Evolutionary conservation across 2,113 vertebrate species (phyloP).

Genomic region (Acrocephalus kingi): DNA sequence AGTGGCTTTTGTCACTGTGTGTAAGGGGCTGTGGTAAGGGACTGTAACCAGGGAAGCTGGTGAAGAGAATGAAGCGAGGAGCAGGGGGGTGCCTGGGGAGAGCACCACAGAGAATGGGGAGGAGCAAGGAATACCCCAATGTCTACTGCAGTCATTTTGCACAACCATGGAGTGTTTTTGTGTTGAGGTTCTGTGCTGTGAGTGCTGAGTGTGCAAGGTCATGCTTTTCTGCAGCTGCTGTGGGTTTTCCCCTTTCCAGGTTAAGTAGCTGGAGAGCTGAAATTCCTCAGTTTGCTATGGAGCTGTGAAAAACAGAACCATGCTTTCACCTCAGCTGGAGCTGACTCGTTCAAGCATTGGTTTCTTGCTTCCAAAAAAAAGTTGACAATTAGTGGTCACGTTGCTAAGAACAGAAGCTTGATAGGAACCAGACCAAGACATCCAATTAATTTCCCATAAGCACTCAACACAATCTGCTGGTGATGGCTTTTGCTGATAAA

Average conservation of each 20-base stretch:
- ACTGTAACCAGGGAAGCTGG: background rate
- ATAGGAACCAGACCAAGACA: background rate
- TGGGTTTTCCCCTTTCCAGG: background rate
- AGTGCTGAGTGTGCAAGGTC: background rate
- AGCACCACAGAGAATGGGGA: background rate
- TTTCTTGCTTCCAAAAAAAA: background rate
- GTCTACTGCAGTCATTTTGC: background rate
- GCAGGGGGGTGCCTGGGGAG: fast-evolving
- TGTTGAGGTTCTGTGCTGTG: background rate
- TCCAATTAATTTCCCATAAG: background rate
- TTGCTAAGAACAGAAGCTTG: background rate
- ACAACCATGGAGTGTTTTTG: background rate
- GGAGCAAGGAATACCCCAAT: background rate
- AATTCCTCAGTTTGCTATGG: background rate
- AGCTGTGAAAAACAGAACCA: background rate
- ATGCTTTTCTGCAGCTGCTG: background rate
- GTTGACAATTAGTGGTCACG: background rate
- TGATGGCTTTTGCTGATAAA: background rate
- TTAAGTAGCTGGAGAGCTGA: background rate
- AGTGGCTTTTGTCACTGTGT: background rate
- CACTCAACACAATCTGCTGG: background rate
- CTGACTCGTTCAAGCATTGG: background rate
- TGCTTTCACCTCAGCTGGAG: background rate
- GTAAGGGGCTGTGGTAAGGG: background rate
- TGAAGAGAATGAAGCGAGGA: background rate